Evolutionary conservation across 2,113 vertebrate genomes (phyloP), one percentile per base, ranked within the genome.

Genomic region (Antechinus stuartii): DNA sequence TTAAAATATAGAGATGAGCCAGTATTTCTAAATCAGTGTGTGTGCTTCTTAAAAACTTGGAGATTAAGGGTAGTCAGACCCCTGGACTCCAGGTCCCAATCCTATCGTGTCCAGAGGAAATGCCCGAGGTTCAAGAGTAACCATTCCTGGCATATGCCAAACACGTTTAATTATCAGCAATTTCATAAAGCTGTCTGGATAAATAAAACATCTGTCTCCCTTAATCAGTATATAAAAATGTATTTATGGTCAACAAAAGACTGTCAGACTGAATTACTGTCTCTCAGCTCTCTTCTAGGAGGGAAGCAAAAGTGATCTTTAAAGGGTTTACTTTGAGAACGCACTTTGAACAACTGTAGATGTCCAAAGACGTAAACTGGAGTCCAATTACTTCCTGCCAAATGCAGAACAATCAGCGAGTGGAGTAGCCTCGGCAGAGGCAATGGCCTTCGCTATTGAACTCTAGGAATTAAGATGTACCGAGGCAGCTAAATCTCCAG

Each of bases 91-190:
- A 9, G 1, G 22, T 57, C 24, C 54, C 61, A 94, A 84, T 56
- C 55, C 68, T 84, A 42, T 27, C 23, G 93, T 96, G 97, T 97
- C 92, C 90, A 0, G 23, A 94, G 97, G 97, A 22, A 97, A 16
- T 12, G 57, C 97, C 97, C 97, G 92, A 97, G 23, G 91, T 24
- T 91, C 47, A 95, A 89, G 97, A 97, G 98, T 98, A 98, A 99
- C 97, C n/a, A n/a, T 91, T 97, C 97, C 92, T 96, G 98, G 98
- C 98, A 96, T 95, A 97, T 98, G 98, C 97, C 98, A 98, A 98
- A 97, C 95, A 95, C 98, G 97, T 98, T 98, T 98, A 98, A 98
- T 98, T 97, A 98, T 98, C 96, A 94, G 94, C 84, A 90, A 96
- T 97, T 98, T 97, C 93, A 98, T 98, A 98, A 98, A 98, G 97